These are phyloP conservation scores for Microcebus ravelobensis DNA, from an alignment of 2,113 vertebrate genomes.

Conservation along the genomic window DNA sequence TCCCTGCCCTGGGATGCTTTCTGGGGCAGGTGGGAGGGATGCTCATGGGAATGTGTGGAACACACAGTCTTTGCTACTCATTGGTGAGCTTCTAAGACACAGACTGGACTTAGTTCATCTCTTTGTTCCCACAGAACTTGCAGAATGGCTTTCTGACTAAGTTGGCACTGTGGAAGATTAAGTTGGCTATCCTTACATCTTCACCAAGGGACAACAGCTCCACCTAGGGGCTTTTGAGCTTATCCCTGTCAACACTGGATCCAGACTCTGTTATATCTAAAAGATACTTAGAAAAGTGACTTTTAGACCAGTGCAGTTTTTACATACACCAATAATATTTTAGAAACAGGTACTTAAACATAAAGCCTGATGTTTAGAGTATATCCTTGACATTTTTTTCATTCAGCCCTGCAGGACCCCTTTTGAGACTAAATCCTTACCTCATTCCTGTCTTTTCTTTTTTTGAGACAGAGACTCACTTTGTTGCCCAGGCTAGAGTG, in stretches of 20 bases:
- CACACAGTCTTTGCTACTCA: neutral
- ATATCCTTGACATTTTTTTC: neutral
- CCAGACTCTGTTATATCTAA: neutral
- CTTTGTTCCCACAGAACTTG: neutral
- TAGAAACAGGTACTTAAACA: neutral
- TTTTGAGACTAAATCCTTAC: neutral
- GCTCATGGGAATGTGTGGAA: neutral
- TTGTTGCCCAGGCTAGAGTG: too few relatives aligned
- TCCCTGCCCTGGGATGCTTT: neutral
- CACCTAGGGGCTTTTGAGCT: constrained; percentile 52
- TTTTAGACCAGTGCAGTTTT: neutral
- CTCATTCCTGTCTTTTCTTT: neutral
- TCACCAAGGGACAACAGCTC: constrained; percentile 29
- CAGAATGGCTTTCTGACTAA: neutral
- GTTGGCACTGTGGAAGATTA: neutral
- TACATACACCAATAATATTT: neutral
- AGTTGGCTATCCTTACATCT: neutral
- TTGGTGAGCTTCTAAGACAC: neutral
- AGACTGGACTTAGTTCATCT: neutral
- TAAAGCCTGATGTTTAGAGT: neutral
- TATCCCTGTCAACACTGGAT: neutral
- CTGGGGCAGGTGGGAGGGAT: neutral
- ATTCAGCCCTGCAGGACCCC: neutral
- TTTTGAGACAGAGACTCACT: too few relatives aligned
- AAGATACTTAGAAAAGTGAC: neutral